Conservation (phyloP, 2,888 invertebrate species). For the Abrostola tripartita region DNA sequence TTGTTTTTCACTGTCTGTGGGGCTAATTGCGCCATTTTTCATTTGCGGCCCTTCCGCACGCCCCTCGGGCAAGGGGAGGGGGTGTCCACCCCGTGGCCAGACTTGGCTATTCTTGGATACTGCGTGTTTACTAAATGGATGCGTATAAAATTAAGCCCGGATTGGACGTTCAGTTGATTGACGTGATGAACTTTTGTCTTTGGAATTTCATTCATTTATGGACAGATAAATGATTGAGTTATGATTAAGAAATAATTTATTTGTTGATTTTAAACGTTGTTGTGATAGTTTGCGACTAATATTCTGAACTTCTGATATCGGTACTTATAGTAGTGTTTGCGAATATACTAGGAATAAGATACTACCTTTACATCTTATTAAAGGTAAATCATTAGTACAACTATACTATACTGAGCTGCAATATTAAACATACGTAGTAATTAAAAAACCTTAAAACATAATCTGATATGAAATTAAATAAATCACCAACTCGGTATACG, state of each 20-base stretch:
- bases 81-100: constrained; percentile 57
- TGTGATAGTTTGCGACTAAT: too few species aligned
- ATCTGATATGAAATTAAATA: too few species aligned
- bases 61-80: constrained; percentile 48
- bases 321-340: too few species aligned
- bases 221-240: neutral
- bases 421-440: too few species aligned
- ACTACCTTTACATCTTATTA: too few species aligned
- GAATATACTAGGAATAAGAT: too few species aligned
- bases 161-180: constrained; percentile 20
- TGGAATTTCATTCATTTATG: neutral
- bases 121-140: constrained; percentile 69
- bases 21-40: constrained; percentile 88
- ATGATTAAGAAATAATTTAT: neutral
- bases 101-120: constrained; percentile 67
- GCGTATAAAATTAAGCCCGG: constrained; percentile 52
- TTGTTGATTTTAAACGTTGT: too few species aligned
- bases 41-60: constrained; percentile 75
- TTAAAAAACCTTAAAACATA: too few species aligned
- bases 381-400: too few species aligned
- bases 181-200: neutral
- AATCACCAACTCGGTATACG: too few species aligned
- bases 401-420: too few species aligned
- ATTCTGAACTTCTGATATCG: too few species aligned
- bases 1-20: constrained; percentile 87